These are phyloP conservation scores for Cisticola juncidis DNA, from an alignment of 2,113 vertebrate species.

Conservation along the genomic window DNA sequence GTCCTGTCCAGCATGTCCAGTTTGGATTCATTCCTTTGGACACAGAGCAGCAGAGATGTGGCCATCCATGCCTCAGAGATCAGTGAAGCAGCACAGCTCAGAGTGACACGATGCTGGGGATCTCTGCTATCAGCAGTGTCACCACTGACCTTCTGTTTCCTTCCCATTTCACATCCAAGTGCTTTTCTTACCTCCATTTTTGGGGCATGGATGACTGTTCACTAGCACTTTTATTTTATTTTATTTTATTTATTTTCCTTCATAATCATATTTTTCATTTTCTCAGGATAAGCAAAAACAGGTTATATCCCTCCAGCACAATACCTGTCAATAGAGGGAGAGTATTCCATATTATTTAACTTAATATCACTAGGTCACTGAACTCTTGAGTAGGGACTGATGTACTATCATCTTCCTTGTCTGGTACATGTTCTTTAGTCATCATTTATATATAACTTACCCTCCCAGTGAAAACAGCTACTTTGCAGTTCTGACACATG, in stretches of 20 bases:
- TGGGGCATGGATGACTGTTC: background rate
- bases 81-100: background rate
- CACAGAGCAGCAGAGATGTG: background rate
- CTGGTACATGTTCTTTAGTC: background rate
- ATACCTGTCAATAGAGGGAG: background rate
- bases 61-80: background rate
- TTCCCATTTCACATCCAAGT: background rate
- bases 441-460: constrained; percentile 17
- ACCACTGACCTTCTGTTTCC: background rate
- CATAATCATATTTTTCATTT: background rate
- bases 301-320: background rate
- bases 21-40: background rate
- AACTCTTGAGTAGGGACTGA: background rate
- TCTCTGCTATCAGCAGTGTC: background rate
- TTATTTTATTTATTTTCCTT: background rate
- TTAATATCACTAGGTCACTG: background rate
- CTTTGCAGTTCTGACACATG: background rate
- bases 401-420: background rate
- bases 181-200: background rate
- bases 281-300: background rate
- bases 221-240: background rate
- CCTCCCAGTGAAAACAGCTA: background rate
- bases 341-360: background rate
- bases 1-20: background rate
- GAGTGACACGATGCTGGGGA: background rate